Evolutionary conservation across 2,888 invertebrate species (phyloP).

Genomic region (Heliothis peltigera): DNA sequence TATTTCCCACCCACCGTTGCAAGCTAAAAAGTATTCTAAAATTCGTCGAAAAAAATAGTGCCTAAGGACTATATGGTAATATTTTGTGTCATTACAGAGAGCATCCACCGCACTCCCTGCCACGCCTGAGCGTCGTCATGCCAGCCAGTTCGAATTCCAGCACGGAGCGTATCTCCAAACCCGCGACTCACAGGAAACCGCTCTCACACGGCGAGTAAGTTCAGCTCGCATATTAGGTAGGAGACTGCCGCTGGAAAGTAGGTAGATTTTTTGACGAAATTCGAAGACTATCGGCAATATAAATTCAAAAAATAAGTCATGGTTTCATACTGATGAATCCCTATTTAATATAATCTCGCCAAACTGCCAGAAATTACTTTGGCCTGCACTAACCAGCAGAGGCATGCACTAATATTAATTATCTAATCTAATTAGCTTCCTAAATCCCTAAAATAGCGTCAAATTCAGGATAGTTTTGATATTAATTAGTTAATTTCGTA

Average conservation of each 20-base stretch:
- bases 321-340: too few relatives aligned
- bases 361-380: not conserved
- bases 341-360: too few relatives aligned
- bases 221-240: not conserved
- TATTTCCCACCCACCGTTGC: not conserved
- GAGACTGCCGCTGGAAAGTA: too few relatives aligned
- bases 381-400: not conserved
- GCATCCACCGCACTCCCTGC: constrained; percentile 78
- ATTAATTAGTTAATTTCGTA: constrained; percentile 26
- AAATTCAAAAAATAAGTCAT: too few relatives aligned
- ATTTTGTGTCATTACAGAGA: constrained; percentile 72
- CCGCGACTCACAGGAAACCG: constrained; percentile 56
- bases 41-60: not conserved
- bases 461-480: constrained; percentile 15
- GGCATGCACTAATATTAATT: not conserved
- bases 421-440: not conserved
- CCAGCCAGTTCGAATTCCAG: constrained; percentile 82
- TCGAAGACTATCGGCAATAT: too few relatives aligned
- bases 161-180: constrained; percentile 70
- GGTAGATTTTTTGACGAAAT: too few relatives aligned
- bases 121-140: constrained; percentile 81
- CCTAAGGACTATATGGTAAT: not conserved
- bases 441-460: constrained; percentile 26
- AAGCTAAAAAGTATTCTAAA: not conserved
- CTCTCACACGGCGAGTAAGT: constrained; percentile 87